Evolutionary conservation across 2,797 vertebrate species (phyloP).

Genomic region (Galagoides demidoff): DNA sequence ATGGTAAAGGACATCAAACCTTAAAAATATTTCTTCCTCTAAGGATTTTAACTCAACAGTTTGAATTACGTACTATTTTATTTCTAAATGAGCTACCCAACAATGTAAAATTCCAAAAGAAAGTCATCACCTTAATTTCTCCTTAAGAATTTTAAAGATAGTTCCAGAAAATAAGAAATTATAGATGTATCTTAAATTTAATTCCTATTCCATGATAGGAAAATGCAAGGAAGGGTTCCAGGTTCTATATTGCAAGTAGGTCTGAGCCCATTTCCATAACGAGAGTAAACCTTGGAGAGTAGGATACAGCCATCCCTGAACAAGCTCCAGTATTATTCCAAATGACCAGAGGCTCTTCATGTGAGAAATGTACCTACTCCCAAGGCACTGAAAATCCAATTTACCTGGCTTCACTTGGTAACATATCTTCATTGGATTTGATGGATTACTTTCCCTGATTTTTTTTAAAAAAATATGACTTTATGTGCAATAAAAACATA

Average conservation of each 20-base stretch:
- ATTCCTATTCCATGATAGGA: slow-evolving; percentile 35
- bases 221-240: background rate
- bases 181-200: slow-evolving; percentile 18
- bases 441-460: slow-evolving; percentile 45
- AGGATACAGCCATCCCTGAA: background rate
- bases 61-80: background rate
- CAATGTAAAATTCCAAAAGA: background rate
- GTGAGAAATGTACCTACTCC: slow-evolving; percentile 43
- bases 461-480: slow-evolving; percentile 46
- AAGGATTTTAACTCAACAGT: slow-evolving; percentile 32
- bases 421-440: slow-evolving; percentile 46
- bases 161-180: slow-evolving; percentile 59
- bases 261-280: slow-evolving; percentile 53
- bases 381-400: slow-evolving; percentile 45
- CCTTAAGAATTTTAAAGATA: slow-evolving; percentile 44
- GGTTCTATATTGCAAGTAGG: background rate
- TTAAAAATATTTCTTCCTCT: background rate
- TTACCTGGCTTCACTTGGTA: slow-evolving; percentile 40
- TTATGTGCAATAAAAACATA: slow-evolving; percentile 13
- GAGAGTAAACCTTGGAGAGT: slow-evolving; percentile 49
- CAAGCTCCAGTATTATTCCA: slow-evolving; percentile 35
- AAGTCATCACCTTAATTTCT: slow-evolving; percentile 54
- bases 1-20: background rate
- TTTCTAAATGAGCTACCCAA: background rate
- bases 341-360: background rate